Evolutionary conservation across 2,113 vertebrate species (phyloP), one percentile per base, ranked within the genome.

Genomic region (Nothobranchius furzeri): DNA sequence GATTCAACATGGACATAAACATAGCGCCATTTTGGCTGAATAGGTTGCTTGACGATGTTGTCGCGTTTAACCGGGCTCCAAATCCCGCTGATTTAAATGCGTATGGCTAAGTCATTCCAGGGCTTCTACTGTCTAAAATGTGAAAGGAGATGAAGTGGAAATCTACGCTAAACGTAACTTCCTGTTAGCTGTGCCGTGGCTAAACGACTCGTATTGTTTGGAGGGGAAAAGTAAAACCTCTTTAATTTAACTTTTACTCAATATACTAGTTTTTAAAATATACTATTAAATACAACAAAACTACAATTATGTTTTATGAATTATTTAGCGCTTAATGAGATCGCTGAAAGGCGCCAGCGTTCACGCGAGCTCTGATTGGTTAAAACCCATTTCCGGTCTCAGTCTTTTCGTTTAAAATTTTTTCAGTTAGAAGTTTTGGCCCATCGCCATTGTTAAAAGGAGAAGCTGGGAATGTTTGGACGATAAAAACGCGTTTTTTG

Each of bases 11-110:
- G 65, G 62, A 90, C 74, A 73, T 90, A 90, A 92, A 91, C 87
- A 91, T 75, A 85, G 85, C 89, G 88, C 90, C 90, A 92, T 92
- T 91, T 91, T 90, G 89, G 68, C 24, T 14, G 37, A 10, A 52
- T 25, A 24, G n/a, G 43, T 9, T 42, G 59, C 7, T 40, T 61
- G 86, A 76, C 70, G 60, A 15, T 7, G 3, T 8, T 40, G 14
- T 25, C 2, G 25, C 12, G 9, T 40, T 47, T 13, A 37, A 8
- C 2, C 9, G 1, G 1, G 2, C 47, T 35, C 46, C 36, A 15
- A 12, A 36, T 36, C 3, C 7, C 60, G 8, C 42, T 13, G 73
- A 85, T 64, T 13, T 2, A 30, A 56, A 13, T 4, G 0, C 14
- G 81, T 20, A 4, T 25, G 85, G 84, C 83, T 73, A 1, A 12